These are phyloP conservation scores for Lasioglossum vierecki DNA, from an alignment of 2,888 invertebrate genomes.

Conservation along the genomic window DNA sequence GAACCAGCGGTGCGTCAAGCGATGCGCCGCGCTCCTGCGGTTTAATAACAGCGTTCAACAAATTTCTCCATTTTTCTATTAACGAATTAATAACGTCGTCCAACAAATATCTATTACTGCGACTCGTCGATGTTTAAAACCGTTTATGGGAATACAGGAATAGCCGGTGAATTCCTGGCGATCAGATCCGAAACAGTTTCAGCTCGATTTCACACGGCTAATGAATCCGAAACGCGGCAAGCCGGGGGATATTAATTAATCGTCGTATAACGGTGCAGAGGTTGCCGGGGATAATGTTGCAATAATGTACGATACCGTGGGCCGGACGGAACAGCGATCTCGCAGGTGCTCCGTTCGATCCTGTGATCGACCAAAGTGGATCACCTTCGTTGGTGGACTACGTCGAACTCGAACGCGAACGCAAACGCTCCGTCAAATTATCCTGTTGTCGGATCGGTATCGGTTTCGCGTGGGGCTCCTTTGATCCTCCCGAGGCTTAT, in stretches of 20 bases:
- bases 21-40: not conserved
- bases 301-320: constrained; percentile 37
- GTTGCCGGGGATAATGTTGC: constrained; percentile 28
- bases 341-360: constrained; percentile 13
- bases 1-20: not conserved
- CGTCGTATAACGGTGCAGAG: constrained; percentile 46
- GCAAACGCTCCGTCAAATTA: constrained; percentile 40
- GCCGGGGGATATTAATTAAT: constrained; percentile 51
- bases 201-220: constrained; percentile 25
- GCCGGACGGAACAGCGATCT: not conserved
- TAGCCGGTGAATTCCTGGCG: not conserved
- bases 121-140: not conserved
- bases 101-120: not conserved
- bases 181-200: constrained; percentile 5
- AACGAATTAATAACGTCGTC: too few relatives aligned
- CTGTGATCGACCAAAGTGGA: constrained; percentile 59
- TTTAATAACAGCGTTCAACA: constrained; percentile 25
- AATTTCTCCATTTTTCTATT: not conserved
- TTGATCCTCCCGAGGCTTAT: constrained; percentile 35
- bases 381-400: constrained; percentile 47
- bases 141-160: not conserved
- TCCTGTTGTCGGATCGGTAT: constrained; percentile 46
- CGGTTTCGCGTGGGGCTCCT: constrained; percentile 13
- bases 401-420: not conserved
- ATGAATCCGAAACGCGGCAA: constrained; percentile 20